Evolutionary conservation across 2,888 invertebrate species (phyloP).

Genomic region (Chironomus tentans): DNA sequence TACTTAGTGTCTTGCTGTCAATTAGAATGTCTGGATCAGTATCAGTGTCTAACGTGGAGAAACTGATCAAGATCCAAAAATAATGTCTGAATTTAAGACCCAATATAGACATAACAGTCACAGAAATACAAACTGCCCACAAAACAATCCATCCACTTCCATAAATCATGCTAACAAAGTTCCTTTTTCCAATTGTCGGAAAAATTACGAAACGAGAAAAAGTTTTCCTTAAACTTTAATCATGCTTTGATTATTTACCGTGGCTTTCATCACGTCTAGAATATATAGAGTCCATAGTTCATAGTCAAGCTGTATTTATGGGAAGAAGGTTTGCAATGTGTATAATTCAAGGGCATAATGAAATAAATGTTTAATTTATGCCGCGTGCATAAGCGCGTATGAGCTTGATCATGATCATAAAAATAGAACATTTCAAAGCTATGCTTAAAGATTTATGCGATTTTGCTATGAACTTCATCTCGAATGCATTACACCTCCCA

Average conservation of each 20-base stretch:
- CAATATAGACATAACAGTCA: too few species aligned
- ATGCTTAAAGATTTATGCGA: not conserved
- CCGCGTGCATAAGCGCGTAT: not conserved
- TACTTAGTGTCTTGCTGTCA: not conserved
- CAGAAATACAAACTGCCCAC: too few species aligned
- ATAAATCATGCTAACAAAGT: too few species aligned
- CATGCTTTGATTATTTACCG: not conserved
- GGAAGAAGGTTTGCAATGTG: not conserved
- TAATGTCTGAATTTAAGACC: too few species aligned
- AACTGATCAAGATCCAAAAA: too few species aligned
- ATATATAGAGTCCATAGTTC: not conserved
- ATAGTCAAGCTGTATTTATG: too few species aligned
- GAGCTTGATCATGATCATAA: not conserved
- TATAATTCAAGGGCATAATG: not conserved
- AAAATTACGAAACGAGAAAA: not conserved
- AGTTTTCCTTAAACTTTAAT: conserved; percentile 1
- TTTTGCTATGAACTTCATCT: not conserved
- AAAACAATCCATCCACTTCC: too few species aligned
- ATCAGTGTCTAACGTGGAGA: too few species aligned
- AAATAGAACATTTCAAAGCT: too few species aligned
- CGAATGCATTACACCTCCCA: too few species aligned
- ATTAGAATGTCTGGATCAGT: too few species aligned
- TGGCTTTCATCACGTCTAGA: not conserved
- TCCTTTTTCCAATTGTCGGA: too few species aligned
- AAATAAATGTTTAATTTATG: not conserved